A percentile compares a stretch with the other conserved stretches of the same genome.
Evolutionary conservation across 35 echinoderm and acorn worm species (phyloP).

Genomic region (Diadema setosum): DNA sequence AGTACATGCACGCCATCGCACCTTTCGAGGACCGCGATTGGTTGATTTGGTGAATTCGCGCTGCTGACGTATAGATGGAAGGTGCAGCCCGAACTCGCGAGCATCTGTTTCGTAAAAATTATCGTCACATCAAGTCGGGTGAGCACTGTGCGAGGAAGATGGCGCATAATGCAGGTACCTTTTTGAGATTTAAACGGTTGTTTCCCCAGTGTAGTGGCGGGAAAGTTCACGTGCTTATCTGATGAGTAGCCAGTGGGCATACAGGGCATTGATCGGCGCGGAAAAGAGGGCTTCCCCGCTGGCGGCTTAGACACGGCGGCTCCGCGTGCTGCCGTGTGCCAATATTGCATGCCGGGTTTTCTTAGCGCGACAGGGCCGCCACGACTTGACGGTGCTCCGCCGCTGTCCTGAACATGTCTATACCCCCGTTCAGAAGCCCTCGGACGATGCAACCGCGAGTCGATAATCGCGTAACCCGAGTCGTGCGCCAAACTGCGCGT

Average conservation of each 20-base stretch:
- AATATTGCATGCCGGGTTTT: neutral
- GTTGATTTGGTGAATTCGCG: neutral
- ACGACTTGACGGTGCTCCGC: no score
- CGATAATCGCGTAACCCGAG: neutral
- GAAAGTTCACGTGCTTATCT: neutral
- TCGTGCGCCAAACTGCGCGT: slow-evolving; percentile 7
- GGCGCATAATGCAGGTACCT: no score
- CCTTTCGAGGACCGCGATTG: neutral
- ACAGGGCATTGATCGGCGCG: slow-evolving; percentile 8
- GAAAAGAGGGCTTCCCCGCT: neutral
- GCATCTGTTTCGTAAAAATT: no score
- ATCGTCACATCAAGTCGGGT: no score
- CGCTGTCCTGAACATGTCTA: neutral
- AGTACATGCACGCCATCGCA: neutral
- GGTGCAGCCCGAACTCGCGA: neutral
- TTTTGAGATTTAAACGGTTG: neutral
- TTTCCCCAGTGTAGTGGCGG: neutral
- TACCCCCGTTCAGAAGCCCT: neutral
- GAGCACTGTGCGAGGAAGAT: no score
- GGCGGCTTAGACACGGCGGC: slow-evolving; percentile 14
- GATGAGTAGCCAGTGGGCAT: slow-evolving; percentile 7
- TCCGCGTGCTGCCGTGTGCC: neutral
- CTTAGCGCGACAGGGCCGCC: no score
- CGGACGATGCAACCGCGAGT: neutral
- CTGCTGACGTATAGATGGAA: neutral